Evolutionary conservation across 64 coral and sea anemone genomes (phyloP), one percentile per base, ranked within the genome.

Genomic region (Porites lutea): DNA sequence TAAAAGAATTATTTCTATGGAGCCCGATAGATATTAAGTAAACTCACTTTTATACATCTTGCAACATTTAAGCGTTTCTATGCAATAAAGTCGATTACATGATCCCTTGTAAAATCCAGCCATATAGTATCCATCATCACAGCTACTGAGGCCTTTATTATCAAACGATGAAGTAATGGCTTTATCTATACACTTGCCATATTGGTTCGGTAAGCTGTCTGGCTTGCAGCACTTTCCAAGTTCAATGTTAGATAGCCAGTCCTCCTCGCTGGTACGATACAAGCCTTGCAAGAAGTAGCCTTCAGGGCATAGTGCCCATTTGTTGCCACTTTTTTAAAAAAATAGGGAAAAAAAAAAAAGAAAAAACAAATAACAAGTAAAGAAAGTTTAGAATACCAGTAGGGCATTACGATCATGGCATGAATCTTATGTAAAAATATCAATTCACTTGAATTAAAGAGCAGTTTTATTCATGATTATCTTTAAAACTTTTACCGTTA

Each of bases 161-260:
- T 90, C 58, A 50, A 90, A 79, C 13, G 76, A 37, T 16, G 6
- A 18, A 7, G 2, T 22, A 13, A 90, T 70, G 27, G 22, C 23
- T 68, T 90, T 79, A 48, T 8, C 19, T 13, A 53, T 14, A 37
- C 88, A 90, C 48, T 71, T 11, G 13, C 45, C 57, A 23, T 90
- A 90, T 5, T 3, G 0, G 14, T 79, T 80, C 1, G 88, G 88
- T 12, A 67, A 64, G 37, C 13, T 48, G 0, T 27, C 11, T 16
- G 88, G 88, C 53, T 79, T 90, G 52, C 88, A 90, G 27, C 88
- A 90, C 44, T 50, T 90, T 27, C 75, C 88, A 15, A 80, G 61
- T 80, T 90, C 75, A 4, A 80, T 90, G 62, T 90, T 71, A 43
- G 79, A 67, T 3, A 81, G 66, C 19, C 65, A 66, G 46, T 79